These are phyloP conservation scores for Loxodonta africana DNA, from an alignment of 2,113 vertebrate genomes.

Conservation along the genomic window DNA sequence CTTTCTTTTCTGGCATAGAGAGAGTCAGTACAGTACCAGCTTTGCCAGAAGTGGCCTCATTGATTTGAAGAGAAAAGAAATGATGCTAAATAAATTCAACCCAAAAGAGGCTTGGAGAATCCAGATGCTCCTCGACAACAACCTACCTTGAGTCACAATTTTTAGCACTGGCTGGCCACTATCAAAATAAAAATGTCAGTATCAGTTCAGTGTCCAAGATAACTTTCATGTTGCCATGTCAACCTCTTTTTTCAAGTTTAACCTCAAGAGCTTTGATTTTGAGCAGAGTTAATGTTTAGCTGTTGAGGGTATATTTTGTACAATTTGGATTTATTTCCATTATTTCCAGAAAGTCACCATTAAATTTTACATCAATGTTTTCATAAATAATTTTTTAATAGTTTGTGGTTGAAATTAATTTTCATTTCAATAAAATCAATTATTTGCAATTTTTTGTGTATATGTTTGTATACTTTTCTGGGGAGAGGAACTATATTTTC, in stretches of 20 bases:
- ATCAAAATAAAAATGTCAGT: slow-evolving; percentile 65
- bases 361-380: neutral
- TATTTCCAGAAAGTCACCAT: slow-evolving; percentile 20
- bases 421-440: neutral
- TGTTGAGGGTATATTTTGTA: neutral
- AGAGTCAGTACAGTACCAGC: neutral
- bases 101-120: neutral
- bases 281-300: slow-evolving; percentile 15
- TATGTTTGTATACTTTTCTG: slow-evolving; percentile 10
- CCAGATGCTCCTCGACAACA: neutral
- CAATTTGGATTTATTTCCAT: slow-evolving; percentile 28
- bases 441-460: neutral
- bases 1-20: slow-evolving; percentile 18
- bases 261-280: slow-evolving; percentile 10
- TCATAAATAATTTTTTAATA: slow-evolving; percentile 13
- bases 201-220: slow-evolving; percentile 13
- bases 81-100: slow-evolving; percentile 23
- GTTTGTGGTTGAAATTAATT: slow-evolving; percentile 26
- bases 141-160: slow-evolving; percentile 21
- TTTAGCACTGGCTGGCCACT: neutral
- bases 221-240: slow-evolving; percentile 47
- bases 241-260: slow-evolving; percentile 51
- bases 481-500: slow-evolving; percentile 16
- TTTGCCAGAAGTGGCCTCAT: slow-evolving; percentile 12
- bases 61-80: slow-evolving; percentile 28